Evolutionary conservation across 2,888 invertebrate species (phyloP), one percentile per base, ranked within the genome.

Genomic region (Girardia tigrina): DNA sequence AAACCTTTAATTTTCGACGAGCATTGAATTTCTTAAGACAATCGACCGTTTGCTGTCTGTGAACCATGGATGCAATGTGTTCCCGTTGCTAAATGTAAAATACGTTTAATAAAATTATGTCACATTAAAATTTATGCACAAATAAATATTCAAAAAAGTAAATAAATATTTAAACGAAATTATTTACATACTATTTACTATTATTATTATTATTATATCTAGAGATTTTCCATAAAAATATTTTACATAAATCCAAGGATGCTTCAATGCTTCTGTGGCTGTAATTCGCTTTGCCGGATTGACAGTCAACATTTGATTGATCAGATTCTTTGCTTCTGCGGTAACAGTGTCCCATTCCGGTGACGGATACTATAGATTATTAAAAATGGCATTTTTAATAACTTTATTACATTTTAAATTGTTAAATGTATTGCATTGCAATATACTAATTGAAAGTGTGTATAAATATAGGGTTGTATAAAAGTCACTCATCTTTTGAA

Each of bases 11-110:
- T 87, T 98, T 98, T 87, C 98, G 91, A 83, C 98, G 90, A 80
- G 98, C 98, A 86, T 99, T 99, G 91, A 99, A 98, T 88, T 98
- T 98, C 89, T 97, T 97, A 89, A 98, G 90, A 88, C 98, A 98
- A 86, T 99, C 98, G 81, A 98, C 98, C 79, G 98, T 99, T 87
- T 98, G 95, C 88, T 98, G 98, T 83, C 98, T 90, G 87, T 98
- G 98, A 83, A 98, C 94, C 81, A 94, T 91, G 80, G 95, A 94
- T 79, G 98, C 98, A 81, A 99, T 95, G 83, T 97, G 91, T 87
- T 98, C 97, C 82, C 98, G 90, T 90, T 98, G 95, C 92, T 92
- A 87, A 78, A 84, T 81, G 29, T 28, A 75, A 8, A 74, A 74
- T 73, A 20, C 20, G 8, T n/a, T n/a, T n/a, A n/a, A n/a, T n/a